Evolutionary conservation across 2,888 invertebrate genomes (phyloP).

Genomic region (Trachelus troglodyta): DNA sequence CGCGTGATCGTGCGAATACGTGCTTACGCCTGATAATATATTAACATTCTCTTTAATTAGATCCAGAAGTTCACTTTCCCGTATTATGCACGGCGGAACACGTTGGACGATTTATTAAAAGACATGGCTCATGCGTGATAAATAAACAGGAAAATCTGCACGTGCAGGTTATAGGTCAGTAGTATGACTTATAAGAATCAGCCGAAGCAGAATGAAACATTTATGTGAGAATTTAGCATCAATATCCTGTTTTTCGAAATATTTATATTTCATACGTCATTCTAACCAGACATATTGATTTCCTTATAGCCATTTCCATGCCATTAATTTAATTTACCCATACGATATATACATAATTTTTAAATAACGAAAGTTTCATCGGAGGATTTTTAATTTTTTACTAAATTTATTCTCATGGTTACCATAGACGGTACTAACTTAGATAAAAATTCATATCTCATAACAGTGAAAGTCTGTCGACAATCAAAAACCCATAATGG

Average conservation of each 20-base stretch:
- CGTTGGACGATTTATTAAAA: not conserved
- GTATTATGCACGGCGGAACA: conserved; percentile 3
- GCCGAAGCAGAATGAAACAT: not conserved
- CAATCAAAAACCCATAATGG: not conserved
- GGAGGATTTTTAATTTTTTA: not conserved
- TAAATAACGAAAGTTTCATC: not conserved
- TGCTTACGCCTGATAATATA: conserved; percentile 1
- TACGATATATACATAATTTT: not conserved
- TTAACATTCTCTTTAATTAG: conserved; percentile 5
- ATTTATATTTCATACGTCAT: not conserved
- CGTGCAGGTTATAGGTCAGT: not conserved
- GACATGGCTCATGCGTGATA: not conserved
- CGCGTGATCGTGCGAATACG: conserved; percentile 4
- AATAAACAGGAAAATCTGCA: not conserved
- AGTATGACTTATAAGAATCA: not conserved
- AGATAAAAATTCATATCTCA: not conserved
- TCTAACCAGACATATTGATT: not conserved
- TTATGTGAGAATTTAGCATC: not conserved
- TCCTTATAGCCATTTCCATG: not conserved
- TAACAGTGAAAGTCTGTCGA: not conserved
- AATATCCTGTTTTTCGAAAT: not conserved
- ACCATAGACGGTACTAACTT: not conserved
- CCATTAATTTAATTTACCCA: not conserved
- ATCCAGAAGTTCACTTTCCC: not conserved
- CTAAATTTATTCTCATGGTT: not conserved